Evolutionary conservation across 2,888 invertebrate genomes (phyloP), one percentile per base, ranked within the genome.

Genomic region (Xestia rhomboidea): DNA sequence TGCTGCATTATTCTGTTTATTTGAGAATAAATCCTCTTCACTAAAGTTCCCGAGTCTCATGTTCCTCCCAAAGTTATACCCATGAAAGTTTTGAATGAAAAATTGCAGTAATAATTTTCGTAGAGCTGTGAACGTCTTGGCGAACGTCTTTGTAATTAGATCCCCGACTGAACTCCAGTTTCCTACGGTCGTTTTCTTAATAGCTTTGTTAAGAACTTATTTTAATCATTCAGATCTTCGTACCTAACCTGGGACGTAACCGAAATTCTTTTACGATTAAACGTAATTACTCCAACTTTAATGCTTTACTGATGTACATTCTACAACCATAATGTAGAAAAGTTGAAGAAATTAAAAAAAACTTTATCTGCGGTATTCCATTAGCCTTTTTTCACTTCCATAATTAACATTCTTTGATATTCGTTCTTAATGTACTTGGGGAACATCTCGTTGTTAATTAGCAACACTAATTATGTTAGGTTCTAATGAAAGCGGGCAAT

Each of bases 71-170:
- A 92, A 93, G 91, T 92, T 91, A 89, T 88, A 87, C 91, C 89
- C 90, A 91, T 91, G 92, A 91, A 95, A 94, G 93, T 95, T 95
- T 93, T 92, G 90, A 93, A 92, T 95, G 95, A 95, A 95, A 95
- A 95, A 95, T 95, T 93, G 93, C 94, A 87, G 94, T 93, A 94
- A 95, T 95, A 94, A 94, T 95, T 95, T 94, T 92, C 89, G 88
- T 91, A 89, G 93, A 92, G 92, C 91, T 92, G 92, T 90, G 90
- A 92, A 92, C 93, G 91, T 93, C 93, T 93, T 92, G 91, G 90
- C 86, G 86, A 88, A 89, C 91, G 90, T 92, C 92, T 92, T 92
- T 91, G 92, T 94, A 94, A 95, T 95, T 94, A 95, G 93, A 95
- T 93, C 90, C 89, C 84, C 87, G 87, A 87, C 91, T 92, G 91